A percentile compares a stretch with the other conserved stretches of the same genome.
Evolutionary conservation across 2,888 invertebrate genomes (phyloP).

Genomic region (Microlaimidae sp.): DNA sequence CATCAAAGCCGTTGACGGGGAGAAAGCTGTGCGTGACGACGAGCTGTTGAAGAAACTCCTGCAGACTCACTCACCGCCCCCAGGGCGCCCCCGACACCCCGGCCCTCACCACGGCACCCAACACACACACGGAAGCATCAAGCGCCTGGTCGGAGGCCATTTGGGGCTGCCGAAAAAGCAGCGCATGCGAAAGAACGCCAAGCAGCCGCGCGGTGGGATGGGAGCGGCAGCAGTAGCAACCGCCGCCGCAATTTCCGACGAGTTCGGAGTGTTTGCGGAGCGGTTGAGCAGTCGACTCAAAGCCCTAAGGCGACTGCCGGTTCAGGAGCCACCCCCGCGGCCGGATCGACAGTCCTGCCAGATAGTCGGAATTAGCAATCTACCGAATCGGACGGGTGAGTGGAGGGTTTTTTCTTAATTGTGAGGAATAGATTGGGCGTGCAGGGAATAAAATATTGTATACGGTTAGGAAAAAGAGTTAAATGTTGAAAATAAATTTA

Average conservation of each 20-base stretch:
- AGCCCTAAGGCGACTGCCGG: not conserved
- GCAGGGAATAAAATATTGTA: no score
- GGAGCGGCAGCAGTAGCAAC: not conserved
- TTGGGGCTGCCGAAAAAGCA: no score
- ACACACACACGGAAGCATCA: no score
- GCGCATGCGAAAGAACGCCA: no score
- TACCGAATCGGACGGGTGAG: constrained; percentile 6
- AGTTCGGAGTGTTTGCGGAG: not conserved
- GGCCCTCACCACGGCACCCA: no score
- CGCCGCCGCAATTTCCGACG: not conserved
- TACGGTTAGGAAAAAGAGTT: no score
- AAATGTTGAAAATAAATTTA: no score
- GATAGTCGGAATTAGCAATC: not conserved
- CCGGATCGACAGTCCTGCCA: not conserved
- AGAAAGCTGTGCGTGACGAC: no score
- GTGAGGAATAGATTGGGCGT: no score
- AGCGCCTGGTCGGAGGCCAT: no score
- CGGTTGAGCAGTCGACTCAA: not conserved
- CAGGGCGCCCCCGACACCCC: no score
- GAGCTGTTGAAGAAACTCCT: not conserved
- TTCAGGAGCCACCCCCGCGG: constrained; percentile 2
- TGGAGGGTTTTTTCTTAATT: not conserved
- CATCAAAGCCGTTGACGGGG: no score
- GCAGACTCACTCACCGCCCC: not conserved
- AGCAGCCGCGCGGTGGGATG: not conserved